Evolutionary conservation across 2,888 invertebrate species (phyloP), one percentile per base, ranked within the genome.

Genomic region (Cloeon dipterum): DNA sequence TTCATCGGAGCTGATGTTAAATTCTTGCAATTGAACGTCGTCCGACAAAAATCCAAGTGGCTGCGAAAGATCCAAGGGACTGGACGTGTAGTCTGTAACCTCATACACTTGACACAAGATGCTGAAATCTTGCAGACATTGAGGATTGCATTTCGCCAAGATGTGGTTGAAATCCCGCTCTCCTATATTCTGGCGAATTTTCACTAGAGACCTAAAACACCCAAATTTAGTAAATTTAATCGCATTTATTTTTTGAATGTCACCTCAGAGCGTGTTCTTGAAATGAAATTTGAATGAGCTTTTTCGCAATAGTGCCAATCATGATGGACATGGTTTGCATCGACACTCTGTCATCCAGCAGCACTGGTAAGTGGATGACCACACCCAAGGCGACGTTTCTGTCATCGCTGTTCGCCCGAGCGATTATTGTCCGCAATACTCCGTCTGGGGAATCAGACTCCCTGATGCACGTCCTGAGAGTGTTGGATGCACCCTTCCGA

Each of bases 401-500:
- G 49, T 48, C 3, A 29, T 29, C 29, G n/a, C n/a, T 63, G 59
- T 56, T 42, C 70, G 44, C 17, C 55, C 56, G n/a, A 60, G 66
- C 37, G 63, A 63, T 47, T 13, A 29, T 29, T 5, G 70, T 67
- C 39, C 65, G 58, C 16, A 78, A 61, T 14, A 76, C 68, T 38
- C 66, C 64, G 44, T 81, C 74, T 1, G 73, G 65, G 45, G 72
- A 66, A 20, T 64, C 64, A 36, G 74, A 74, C 49, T 74, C 68
- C 5, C 66, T 59, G 26, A 82, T 63, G 51, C 79, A 81, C 17
- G 73, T 71, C 46, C 74, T 65, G 4, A 83, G 54, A 2, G 76
- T 73, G 48, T 82, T 82, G 21, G 81, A 55, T 1, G 81, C 75
- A 5, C 76, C 77, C 54, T 79, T 81, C 11, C 81, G 62, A 1